phyloP scores from a whole-genome alignment of 2,888 invertebrate genomes.

The Augochlorella aurata region DNA sequence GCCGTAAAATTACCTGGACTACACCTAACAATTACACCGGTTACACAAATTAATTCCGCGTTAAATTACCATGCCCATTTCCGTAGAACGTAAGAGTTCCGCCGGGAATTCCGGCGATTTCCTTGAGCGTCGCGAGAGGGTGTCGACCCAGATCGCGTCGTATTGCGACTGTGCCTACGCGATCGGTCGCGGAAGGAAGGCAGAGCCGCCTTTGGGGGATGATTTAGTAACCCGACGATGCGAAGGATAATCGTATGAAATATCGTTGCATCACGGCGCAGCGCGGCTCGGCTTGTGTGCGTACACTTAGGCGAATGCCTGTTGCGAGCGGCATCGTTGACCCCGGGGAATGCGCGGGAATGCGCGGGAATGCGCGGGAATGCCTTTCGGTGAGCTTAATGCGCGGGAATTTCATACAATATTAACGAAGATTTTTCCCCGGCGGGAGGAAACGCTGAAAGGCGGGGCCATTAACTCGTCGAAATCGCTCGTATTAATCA shows the following conservation, averaged over 20 bases:
- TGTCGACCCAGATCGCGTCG: no score
- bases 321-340: conserved; percentile 56
- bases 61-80: no score
- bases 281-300: conserved; percentile 46
- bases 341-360: conserved; percentile 64
- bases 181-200: conserved; percentile 34
- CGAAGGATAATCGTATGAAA: conserved; percentile 67
- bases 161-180: conserved; percentile 14
- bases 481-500: conserved; percentile 63
- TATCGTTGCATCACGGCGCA: conserved; percentile 54
- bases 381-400: conserved; percentile 51
- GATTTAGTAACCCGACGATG: conserved; percentile 65
- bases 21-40: no score
- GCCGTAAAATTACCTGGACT: no score
- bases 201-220: conserved; percentile 40
- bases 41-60: no score
- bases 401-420: conserved; percentile 63
- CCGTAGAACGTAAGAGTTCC: no score
- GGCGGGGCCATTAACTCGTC: conserved; percentile 52
- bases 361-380: conserved; percentile 59
- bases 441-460: conserved; percentile 45
- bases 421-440: conserved; percentile 58
- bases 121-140: no score
- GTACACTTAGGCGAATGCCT: conserved; percentile 42
- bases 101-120: no score